A percentile compares a stretch with the other conserved stretches of the same genome.
phyloP scores from a whole-genome alignment of 2,113 vertebrate species.

The Leptosomus discolor region DNA sequence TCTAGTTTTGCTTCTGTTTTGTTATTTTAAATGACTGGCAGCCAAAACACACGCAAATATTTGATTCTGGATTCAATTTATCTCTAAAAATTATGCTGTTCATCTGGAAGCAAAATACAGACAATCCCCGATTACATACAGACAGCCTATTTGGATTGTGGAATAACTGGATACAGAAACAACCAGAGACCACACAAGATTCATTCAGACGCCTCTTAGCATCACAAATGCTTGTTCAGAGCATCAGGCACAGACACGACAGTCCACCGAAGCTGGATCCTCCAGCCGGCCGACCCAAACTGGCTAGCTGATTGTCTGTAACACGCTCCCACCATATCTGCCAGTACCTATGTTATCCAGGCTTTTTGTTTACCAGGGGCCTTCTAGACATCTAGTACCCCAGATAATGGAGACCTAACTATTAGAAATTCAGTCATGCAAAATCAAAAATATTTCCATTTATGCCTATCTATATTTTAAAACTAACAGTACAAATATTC shows the following conservation, averaged over 20 bases:
- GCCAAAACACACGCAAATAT: background rate
- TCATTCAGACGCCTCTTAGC: background rate
- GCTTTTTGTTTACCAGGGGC: background rate
- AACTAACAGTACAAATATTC: background rate
- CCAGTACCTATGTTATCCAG: background rate
- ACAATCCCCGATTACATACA: background rate
- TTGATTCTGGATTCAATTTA: background rate
- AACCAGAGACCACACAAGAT: background rate
- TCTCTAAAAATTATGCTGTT: background rate
- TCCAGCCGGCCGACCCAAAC: background rate
- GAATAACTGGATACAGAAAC: background rate
- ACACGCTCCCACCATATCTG: rapidly evolving
- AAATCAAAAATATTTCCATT: background rate
- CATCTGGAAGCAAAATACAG: background rate
- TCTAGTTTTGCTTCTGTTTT: background rate
- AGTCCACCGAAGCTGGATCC: background rate
- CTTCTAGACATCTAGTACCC: background rate
- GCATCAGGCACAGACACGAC: background rate
- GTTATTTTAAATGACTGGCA: background rate
- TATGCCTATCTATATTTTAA: background rate
- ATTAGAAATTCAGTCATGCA: background rate
- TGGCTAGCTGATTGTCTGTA: background rate
- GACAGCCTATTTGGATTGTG: background rate
- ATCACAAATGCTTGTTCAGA: background rate
- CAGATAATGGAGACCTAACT: background rate